Percentiles rank a stretch among this genome's conserved stretches.
These are phyloP conservation scores for Limenitis camilla DNA, from an alignment of 2,888 invertebrate genomes.

Conservation along the genomic window DNA sequence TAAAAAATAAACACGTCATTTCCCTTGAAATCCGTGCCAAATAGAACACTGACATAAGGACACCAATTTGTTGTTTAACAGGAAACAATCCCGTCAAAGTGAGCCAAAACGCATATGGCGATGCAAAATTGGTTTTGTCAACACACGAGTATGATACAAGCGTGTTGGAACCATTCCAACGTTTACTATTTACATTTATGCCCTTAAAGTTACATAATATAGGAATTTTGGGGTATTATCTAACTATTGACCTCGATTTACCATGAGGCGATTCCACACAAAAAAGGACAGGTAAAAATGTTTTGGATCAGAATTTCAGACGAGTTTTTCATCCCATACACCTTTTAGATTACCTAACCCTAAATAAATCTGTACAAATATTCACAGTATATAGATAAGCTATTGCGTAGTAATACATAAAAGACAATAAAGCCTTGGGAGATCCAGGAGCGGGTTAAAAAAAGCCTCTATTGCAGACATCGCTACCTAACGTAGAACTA, in stretches of 20 bases:
- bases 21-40: slow-evolving; percentile 3
- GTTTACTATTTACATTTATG: slow-evolving; percentile 8
- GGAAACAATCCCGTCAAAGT: neutral
- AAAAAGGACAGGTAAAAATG: no score
- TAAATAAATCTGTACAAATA: no score
- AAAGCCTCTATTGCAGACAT: no score
- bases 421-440: no score
- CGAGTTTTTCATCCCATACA: no score
- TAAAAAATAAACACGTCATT: neutral
- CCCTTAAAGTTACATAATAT: neutral
- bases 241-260: neutral
- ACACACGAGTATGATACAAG: slow-evolving; percentile 9
- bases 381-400: no score
- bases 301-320: no score
- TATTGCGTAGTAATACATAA: no score
- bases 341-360: no score
- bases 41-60: neutral
- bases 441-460: no score
- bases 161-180: slow-evolving; percentile 9
- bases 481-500: no score
- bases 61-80: neutral
- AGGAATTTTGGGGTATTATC: neutral
- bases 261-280: no score
- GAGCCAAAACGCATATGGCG: slow-evolving; percentile 5
- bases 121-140: slow-evolving; percentile 12